phyloP scores from a whole-genome alignment of 2,113 vertebrate genomes.

The Lonchura striata region DNA sequence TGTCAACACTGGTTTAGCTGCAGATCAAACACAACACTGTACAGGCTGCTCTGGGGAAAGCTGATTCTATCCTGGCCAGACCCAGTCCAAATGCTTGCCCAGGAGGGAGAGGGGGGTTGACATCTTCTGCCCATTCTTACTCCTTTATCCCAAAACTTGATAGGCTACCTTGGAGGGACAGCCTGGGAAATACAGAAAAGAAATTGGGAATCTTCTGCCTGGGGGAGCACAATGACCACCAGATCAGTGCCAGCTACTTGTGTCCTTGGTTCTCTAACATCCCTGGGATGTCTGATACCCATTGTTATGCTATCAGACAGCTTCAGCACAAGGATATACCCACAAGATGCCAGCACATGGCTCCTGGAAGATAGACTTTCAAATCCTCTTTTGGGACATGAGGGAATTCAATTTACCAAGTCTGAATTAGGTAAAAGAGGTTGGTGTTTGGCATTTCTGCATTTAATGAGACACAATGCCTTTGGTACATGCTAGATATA shows the following conservation, averaged over 20 bases:
- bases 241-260: neutral
- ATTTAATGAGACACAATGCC: neutral
- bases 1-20: neutral
- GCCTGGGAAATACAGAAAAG: neutral
- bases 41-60: neutral
- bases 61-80: neutral
- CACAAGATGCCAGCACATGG: neutral
- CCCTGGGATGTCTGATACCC: neutral
- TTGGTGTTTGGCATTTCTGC: neutral
- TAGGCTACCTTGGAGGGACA: neutral
- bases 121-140: neutral
- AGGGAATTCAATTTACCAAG: neutral
- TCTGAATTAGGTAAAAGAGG: neutral
- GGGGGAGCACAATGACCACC: neutral
- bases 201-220: neutral
- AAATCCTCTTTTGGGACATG: neutral
- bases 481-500: fast-evolving
- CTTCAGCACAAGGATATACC: fast-evolving
- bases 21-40: neutral
- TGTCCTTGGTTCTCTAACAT: neutral
- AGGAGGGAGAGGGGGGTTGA: fast-evolving
- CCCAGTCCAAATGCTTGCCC: neutral
- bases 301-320: neutral
- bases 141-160: neutral
- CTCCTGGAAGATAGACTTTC: neutral